Evolutionary conservation across 2,797 vertebrate genomes (phyloP).

Genomic region (Threskiornis aethiopicus): DNA sequence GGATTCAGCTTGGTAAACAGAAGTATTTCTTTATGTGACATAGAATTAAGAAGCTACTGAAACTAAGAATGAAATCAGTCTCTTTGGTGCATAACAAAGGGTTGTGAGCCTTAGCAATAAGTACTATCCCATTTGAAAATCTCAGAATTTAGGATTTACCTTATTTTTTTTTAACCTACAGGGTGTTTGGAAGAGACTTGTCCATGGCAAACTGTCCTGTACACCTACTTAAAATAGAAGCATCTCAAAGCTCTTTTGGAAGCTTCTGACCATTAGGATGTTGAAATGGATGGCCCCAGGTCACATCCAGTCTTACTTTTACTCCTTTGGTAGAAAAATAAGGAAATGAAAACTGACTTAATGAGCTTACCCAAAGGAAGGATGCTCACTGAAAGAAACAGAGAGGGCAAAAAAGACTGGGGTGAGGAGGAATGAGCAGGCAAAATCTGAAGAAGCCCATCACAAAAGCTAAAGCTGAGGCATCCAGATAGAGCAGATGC

Average conservation of each 20-base stretch:
- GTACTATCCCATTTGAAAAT: background rate
- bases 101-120: background rate
- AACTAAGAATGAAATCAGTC: background rate
- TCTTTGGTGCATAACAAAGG: background rate
- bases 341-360: background rate
- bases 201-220: background rate
- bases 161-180: background rate
- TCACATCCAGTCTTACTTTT: background rate
- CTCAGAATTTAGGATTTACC: background rate
- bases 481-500: background rate
- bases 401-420: background rate
- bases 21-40: background rate
- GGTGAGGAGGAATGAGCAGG: background rate
- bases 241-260: background rate
- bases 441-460: background rate
- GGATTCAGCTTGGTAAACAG: background rate
- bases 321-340: background rate
- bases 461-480: background rate
- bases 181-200: background rate
- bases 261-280: background rate
- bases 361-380: background rate
- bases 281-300: background rate
- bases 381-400: background rate
- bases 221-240: background rate
- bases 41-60: background rate